phyloP scores from a whole-genome alignment of 2,888 invertebrate species.

The Lomographa bimaculata region DNA sequence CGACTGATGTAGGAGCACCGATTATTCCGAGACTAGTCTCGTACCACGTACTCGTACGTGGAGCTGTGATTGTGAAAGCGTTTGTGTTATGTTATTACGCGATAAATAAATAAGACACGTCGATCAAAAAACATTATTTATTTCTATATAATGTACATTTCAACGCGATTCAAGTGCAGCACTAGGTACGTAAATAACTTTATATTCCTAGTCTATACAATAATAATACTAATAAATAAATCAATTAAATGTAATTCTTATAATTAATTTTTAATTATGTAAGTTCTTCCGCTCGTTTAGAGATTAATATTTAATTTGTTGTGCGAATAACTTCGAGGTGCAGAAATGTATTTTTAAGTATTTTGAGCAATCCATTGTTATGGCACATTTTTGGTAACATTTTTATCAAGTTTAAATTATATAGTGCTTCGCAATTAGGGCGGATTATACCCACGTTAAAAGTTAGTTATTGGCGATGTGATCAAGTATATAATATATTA shows the following conservation, averaged over 20 bases:
- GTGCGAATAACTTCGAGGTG: conserved; percentile 1
- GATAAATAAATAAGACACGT: conserved; percentile 47
- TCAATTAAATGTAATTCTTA: conserved; percentile 40
- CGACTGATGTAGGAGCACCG: too few species aligned
- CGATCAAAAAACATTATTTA: conserved; percentile 69
- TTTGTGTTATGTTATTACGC: too few species aligned
- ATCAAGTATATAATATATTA: too few species aligned
- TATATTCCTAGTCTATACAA: conserved; percentile 34
- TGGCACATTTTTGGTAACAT: conserved; percentile 2
- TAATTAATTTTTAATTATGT: conserved; percentile 48
- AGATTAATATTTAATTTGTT: not conserved
- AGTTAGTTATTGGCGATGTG: too few species aligned
- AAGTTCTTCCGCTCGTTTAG: not conserved
- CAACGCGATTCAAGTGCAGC: conserved; percentile 62
- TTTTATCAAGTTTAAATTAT: too few species aligned
- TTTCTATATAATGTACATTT: conserved; percentile 75
- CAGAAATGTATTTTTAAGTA: conserved; percentile 16
- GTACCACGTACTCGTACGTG: too few species aligned
- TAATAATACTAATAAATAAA: conserved; percentile 51
- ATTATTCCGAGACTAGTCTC: too few species aligned
- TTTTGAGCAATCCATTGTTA: conserved; percentile 28
- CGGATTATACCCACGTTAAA: too few species aligned
- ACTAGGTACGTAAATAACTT: conserved; percentile 57
- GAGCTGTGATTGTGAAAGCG: too few species aligned
- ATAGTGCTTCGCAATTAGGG: too few species aligned